Evolutionary conservation across 2,888 invertebrate genomes (phyloP).

Genomic region (Ormyrus thymus): DNA sequence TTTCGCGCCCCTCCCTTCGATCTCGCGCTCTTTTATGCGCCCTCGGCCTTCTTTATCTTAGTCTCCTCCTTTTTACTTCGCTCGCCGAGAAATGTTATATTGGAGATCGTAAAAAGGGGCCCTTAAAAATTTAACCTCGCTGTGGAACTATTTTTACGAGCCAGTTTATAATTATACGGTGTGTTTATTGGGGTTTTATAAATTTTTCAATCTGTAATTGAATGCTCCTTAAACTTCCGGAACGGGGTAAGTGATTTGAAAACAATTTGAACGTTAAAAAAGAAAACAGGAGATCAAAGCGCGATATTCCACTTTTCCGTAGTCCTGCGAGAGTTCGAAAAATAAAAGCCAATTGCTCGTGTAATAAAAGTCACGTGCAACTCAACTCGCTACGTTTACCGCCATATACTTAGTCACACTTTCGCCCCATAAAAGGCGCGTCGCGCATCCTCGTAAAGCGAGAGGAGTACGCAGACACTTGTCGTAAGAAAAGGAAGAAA

Average conservation of each 20-base stretch:
- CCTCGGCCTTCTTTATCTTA: constrained; percentile 26
- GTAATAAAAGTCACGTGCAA: no score
- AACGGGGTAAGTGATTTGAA: no score
- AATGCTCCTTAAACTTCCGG: no score
- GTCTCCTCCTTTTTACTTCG: constrained; percentile 21
- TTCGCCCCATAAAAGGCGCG: neutral
- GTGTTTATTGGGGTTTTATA: neutral
- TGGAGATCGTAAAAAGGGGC: constrained; percentile 15
- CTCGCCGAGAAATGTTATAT: constrained; percentile 24
- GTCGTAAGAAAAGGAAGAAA: constrained; percentile 1
- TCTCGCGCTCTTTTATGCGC: constrained; percentile 1
- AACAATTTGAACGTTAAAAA: no score
- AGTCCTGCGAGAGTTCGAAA: no score
- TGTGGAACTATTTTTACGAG: neutral
- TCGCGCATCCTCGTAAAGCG: no score
- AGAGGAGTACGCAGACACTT: no score
- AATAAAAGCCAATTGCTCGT: no score
- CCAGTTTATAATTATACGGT: neutral
- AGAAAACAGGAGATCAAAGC: no score
- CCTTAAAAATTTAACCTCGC: no score
- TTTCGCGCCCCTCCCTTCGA: constrained; percentile 9
- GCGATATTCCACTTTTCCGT: no score
- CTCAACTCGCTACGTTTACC: neutral
- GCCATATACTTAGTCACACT: neutral
- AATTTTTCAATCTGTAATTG: neutral